Percentiles rank a stretch among this genome's conserved stretches.
Evolutionary conservation across 2,888 invertebrate species (phyloP).

Genomic region (Eustalomyia histrio): DNA sequence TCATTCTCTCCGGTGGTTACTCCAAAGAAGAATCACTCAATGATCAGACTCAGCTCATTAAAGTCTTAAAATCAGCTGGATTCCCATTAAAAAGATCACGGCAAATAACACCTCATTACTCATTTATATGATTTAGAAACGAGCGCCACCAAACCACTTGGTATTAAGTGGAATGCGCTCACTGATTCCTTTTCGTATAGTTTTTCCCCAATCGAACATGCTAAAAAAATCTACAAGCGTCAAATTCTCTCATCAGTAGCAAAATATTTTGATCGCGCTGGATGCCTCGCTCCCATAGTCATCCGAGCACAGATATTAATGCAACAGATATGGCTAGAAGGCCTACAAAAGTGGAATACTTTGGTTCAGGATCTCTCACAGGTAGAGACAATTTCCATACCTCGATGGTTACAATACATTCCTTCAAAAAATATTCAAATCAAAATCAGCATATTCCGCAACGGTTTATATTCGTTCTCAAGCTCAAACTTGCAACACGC

Average conservation of each 20-base stretch:
- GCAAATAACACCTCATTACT: no score
- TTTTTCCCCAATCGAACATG: not conserved
- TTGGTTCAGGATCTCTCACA: not conserved
- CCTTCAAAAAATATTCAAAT: no score
- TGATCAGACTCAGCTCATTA: no score
- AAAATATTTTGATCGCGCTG: constrained; percentile 8
- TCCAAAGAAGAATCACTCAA: no score
- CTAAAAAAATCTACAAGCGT: not conserved
- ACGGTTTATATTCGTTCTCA: no score
- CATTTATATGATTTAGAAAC: no score
- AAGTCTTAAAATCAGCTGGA: no score
- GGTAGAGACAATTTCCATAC: not conserved
- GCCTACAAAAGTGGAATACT: not conserved
- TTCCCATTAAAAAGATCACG: no score
- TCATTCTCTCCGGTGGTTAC: no score
- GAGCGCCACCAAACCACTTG: constrained; percentile 5
- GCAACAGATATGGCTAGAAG: constrained; percentile 8
- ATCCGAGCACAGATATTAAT: constrained; percentile 6
- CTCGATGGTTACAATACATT: constrained; percentile 1
- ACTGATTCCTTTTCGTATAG: constrained; percentile 1
- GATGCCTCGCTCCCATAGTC: constrained; percentile 12
- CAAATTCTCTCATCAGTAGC: constrained; percentile 1
- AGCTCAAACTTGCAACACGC: no score
- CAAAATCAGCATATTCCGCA: no score
- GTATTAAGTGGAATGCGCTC: constrained; percentile 30